These are phyloP conservation scores for Drosophila guanche DNA, from an alignment of 1,140 invertebrate genomes.

Conservation along the genomic window DNA sequence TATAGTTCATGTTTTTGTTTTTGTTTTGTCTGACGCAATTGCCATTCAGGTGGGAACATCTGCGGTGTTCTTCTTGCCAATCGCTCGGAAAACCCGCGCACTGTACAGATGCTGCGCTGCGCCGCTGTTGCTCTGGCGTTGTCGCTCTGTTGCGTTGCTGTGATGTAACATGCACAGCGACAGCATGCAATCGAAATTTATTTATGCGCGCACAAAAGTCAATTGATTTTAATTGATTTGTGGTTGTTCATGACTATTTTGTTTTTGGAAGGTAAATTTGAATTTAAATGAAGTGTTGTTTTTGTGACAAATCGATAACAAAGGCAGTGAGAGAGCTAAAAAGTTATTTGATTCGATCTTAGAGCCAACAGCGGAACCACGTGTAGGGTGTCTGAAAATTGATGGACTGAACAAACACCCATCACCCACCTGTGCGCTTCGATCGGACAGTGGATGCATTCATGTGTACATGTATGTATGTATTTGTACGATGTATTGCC, in stretches of 20 bases:
- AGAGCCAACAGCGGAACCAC: background rate
- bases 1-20: background rate
- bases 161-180: constrained; percentile 52
- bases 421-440: constrained; percentile 27
- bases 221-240: constrained; percentile 43
- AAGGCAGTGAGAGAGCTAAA: background rate
- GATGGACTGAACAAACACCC: background rate
- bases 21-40: background rate
- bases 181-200: constrained; percentile 35
- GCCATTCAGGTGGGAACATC: constrained; percentile 48
- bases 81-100: constrained; percentile 5
- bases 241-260: background rate
- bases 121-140: constrained; percentile 10
- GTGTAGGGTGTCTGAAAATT: constrained; percentile 35
- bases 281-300: constrained; percentile 16
- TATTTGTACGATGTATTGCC: background rate
- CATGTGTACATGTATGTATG: constrained; percentile 9
- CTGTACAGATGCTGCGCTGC: constrained; percentile 17
- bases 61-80: constrained; percentile 60
- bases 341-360: constrained; percentile 4
- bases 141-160: constrained; percentile 1
- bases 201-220: constrained; percentile 21
- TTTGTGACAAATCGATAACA: constrained; percentile 41
- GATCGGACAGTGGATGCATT: constrained; percentile 1
- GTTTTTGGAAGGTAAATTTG: constrained; percentile 14